These are phyloP conservation scores for Odocoileus hemionus DNA, from an alignment of 2,113 vertebrate species.

Conservation along the genomic window DNA sequence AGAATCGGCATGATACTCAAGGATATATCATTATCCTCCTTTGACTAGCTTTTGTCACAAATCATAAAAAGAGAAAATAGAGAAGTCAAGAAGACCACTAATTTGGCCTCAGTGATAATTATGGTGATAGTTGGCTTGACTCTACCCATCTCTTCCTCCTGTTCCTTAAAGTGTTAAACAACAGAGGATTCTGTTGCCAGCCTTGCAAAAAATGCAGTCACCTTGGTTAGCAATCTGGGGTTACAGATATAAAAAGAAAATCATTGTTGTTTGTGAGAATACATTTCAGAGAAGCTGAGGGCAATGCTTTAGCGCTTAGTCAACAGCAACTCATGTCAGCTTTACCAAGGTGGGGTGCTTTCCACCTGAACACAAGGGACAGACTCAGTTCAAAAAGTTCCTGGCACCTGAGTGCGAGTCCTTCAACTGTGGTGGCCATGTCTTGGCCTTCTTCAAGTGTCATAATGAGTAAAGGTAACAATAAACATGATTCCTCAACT, in stretches of 20 bases:
- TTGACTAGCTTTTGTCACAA: conserved; percentile 43
- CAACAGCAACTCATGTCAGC: background rate
- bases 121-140: background rate
- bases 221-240: background rate
- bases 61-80: conserved; percentile 3
- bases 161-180: background rate
- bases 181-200: background rate
- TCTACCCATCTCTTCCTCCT: background rate
- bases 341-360: background rate
- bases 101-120: conserved; percentile 28
- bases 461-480: background rate
- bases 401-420: background rate
- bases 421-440: background rate
- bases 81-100: background rate
- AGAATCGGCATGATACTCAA: conserved; percentile 37
- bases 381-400: background rate
- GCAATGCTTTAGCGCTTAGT: background rate
- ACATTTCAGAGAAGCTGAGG: background rate
- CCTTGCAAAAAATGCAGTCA: background rate
- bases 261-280: background rate
- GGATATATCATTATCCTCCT: background rate
- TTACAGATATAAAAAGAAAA: background rate
- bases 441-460: background rate
- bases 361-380: background rate
- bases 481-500: background rate